Percentiles rank a stretch among this genome's conserved stretches.
phyloP scores from a whole-genome alignment of 2,113 vertebrate species.

The Anguilla japonica region DNA sequence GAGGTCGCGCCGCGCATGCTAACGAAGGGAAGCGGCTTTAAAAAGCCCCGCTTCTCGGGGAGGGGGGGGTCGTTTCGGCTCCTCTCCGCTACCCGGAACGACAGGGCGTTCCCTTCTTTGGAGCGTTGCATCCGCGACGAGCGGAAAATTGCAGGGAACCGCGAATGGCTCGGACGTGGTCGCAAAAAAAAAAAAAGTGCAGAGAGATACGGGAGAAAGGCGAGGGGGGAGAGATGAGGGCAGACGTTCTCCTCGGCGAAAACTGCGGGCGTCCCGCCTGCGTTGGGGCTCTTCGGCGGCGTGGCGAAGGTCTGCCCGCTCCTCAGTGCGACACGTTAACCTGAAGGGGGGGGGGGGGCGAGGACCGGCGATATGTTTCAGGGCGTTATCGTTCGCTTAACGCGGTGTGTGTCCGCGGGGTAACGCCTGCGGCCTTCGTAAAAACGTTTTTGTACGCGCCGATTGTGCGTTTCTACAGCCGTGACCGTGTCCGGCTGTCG shows the following conservation, averaged over 20 bases:
- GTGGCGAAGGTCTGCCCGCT: background rate
- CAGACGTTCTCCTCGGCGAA: background rate
- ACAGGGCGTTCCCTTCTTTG: background rate
- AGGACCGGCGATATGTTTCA: background rate
- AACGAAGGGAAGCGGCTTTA: background rate
- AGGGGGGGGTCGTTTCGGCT: background rate
- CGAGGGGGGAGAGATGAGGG: background rate
- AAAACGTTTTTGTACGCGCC: background rate
- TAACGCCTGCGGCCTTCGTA: background rate
- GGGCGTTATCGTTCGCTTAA: background rate
- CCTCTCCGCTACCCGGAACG: background rate
- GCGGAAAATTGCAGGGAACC: background rate
- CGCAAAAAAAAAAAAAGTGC: background rate
- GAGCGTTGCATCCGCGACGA: background rate
- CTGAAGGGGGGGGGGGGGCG: background rate
- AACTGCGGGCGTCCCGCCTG: background rate
- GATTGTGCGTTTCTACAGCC: background rate
- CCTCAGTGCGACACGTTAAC: background rate
- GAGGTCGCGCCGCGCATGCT: background rate
- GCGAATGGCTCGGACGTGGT: background rate
- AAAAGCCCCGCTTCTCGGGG: background rate
- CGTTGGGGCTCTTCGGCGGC: background rate
- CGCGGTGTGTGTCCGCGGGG: background rate
- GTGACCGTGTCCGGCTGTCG: background rate
- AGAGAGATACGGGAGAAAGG: background rate